Conservation (phyloP, 2,888 invertebrate genomes). For the Nephrotoma flavescens region DNA sequence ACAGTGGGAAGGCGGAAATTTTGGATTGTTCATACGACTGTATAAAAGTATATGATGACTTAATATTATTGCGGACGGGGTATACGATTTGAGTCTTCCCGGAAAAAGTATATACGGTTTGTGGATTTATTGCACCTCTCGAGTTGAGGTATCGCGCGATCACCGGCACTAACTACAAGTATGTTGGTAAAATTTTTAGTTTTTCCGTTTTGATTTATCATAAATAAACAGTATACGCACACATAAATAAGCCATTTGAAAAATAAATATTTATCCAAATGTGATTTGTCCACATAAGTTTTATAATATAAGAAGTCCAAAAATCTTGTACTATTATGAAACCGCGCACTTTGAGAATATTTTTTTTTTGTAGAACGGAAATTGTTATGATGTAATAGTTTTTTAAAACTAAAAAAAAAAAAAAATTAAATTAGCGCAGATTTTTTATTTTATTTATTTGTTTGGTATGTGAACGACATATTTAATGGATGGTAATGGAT, state of each 20-base stretch:
- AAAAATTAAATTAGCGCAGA: neutral
- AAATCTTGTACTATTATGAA: neutral
- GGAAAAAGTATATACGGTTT: neutral
- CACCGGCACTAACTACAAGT: neutral
- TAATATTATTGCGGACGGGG: neutral
- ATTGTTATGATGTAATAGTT: neutral
- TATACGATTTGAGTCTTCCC: neutral
- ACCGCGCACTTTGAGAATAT: neutral
- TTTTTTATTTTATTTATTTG: neutral
- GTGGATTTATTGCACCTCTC: neutral
- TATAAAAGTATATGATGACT: neutral
- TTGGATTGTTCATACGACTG: neutral
- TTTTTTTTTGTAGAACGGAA: neutral
- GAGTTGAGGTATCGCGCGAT: neutral
- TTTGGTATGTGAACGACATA: neutral
- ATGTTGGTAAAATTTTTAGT: neutral
- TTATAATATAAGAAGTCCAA: neutral
- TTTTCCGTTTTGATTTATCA: neutral
- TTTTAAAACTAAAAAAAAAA: neutral
- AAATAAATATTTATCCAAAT: neutral
- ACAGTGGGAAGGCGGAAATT: neutral
- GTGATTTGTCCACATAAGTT: neutral
- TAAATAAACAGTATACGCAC: neutral
- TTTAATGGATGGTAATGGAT: neutral
- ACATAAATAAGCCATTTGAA: neutral